phyloP scores from a whole-genome alignment of 2,888 invertebrate genomes.

The Blomia tropicalis region DNA sequence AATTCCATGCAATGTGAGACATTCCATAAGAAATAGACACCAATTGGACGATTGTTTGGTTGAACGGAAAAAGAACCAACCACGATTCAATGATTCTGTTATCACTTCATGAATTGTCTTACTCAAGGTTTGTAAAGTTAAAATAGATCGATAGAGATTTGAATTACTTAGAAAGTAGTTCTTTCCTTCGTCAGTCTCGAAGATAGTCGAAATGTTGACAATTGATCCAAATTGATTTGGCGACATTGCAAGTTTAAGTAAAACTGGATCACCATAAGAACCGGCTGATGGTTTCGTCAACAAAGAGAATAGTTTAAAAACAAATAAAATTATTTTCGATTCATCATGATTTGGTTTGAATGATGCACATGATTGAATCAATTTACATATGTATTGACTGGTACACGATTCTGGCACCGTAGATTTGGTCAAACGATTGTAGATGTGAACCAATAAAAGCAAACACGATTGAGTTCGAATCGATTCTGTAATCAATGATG shows the following conservation, averaged over 20 bases:
- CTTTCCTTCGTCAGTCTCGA: neutral
- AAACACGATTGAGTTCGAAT: neutral
- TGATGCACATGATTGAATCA: neutral
- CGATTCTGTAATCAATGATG: neutral
- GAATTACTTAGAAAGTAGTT: neutral
- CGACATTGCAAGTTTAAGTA: neutral
- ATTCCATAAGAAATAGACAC: constrained; percentile 14
- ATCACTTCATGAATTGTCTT: neutral
- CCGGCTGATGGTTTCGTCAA: neutral
- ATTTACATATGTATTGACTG: neutral
- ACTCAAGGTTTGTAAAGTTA: neutral
- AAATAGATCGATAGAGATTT: neutral
- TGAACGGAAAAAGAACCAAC: neutral
- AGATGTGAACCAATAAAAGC: neutral
- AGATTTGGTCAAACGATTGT: neutral
- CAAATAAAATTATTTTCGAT: neutral
- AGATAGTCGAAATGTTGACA: neutral
- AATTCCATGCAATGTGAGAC: neutral
- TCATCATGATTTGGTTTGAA: constrained; percentile 9
- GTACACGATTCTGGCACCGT: constrained; percentile 2
- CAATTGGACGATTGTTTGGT: neutral
- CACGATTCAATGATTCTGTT: constrained; percentile 5
- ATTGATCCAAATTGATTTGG: neutral
- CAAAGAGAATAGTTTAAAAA: neutral
- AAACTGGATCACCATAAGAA: neutral